Evolutionary conservation across 2,888 invertebrate genomes (phyloP).

Genomic region (Hofmannophila pseudospretella): DNA sequence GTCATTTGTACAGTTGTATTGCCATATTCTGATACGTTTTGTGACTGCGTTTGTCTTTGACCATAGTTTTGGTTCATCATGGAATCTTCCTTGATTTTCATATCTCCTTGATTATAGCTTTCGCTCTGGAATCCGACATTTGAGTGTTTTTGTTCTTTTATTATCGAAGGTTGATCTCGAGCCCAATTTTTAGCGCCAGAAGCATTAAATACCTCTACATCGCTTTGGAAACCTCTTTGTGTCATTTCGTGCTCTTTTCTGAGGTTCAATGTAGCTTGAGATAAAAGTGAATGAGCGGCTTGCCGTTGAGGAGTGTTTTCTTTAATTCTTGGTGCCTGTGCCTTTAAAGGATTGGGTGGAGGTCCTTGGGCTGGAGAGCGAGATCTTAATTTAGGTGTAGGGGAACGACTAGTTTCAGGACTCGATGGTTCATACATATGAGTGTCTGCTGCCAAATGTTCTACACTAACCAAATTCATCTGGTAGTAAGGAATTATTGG

Average conservation of each 20-base stretch:
- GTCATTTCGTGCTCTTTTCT: conserved; percentile 65
- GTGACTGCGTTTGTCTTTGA: conserved; percentile 65
- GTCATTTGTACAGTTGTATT: conserved; percentile 80
- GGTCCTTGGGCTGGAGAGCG: conserved; percentile 85
- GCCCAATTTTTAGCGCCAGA: conserved; percentile 43
- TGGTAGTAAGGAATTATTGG: conserved; percentile 88
- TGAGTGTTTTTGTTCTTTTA: conserved; percentile 67
- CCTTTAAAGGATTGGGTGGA: conserved; percentile 81
- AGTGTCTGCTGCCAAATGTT: conserved; percentile 78
- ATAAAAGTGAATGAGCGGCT: conserved; percentile 45
- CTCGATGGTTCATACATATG: conserved; percentile 80
- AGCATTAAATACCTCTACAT: conserved; percentile 43
- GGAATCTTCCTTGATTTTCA: conserved; percentile 56
- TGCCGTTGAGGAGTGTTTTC: conserved; percentile 62
- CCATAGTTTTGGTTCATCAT: conserved; percentile 59
- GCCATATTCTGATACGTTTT: conserved; percentile 73
- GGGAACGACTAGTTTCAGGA: conserved; percentile 79
- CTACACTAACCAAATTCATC: conserved; percentile 84
- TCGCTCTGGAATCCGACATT: conserved; percentile 70
- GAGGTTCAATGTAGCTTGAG: conserved; percentile 50
- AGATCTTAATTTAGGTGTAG: conserved; percentile 80
- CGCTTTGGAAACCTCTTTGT: conserved; percentile 58
- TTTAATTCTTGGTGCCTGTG: conserved; percentile 80
- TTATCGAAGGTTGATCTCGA: conserved; percentile 60
- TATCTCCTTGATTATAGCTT: conserved; percentile 57